Evolutionary conservation across 2,797 vertebrate species (phyloP).

Genomic region (Gorsachius magnificus): DNA sequence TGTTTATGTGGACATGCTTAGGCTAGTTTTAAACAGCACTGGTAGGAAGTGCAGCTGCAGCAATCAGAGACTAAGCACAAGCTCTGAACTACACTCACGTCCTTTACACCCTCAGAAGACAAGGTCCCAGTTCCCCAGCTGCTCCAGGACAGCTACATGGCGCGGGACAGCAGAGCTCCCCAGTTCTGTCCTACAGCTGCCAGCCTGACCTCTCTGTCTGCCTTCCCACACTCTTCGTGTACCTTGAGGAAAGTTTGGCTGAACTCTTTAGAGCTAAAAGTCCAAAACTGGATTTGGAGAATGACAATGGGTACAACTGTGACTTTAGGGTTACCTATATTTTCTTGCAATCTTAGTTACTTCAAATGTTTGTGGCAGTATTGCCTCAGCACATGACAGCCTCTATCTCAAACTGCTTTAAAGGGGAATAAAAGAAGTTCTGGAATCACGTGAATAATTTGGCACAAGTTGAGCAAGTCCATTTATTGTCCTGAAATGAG

Average conservation of each 20-base stretch:
- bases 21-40: neutral
- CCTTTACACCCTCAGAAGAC: neutral
- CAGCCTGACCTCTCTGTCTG: accelerated
- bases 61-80: too few relatives aligned
- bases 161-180: neutral
- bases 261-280: neutral
- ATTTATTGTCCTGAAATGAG: neutral
- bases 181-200: neutral
- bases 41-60: neutral
- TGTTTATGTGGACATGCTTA: neutral
- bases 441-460: neutral
- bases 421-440: neutral
- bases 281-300: neutral
- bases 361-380: neutral
- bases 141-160: neutral
- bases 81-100: neutral
- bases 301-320: neutral
- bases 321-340: neutral
- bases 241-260: neutral
- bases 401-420: neutral
- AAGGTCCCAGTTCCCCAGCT: neutral
- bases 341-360: neutral
- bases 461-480: neutral
- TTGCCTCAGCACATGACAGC: neutral
- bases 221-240: neutral